Conservation (phyloP, 2,797 vertebrate genomes). For the Lutra lutra region DNA sequence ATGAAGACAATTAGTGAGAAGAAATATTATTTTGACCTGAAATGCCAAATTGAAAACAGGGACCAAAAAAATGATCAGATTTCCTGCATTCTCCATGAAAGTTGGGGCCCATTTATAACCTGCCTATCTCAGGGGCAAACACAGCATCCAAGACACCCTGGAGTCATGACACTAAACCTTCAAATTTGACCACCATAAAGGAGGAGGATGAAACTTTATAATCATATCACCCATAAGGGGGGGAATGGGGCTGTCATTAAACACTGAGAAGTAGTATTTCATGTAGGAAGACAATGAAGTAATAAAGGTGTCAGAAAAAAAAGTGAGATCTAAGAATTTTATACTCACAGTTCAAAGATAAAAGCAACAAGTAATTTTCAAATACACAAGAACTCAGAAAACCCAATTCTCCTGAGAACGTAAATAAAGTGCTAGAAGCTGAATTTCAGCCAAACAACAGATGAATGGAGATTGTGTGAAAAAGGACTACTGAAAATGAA, state of each 20-base stretch:
- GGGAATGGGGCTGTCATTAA: not conserved
- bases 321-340: not conserved
- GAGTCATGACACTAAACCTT: not conserved
- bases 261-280: not conserved
- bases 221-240: not conserved
- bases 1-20: not conserved
- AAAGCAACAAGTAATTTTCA: slow-evolving; percentile 20
- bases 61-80: not conserved
- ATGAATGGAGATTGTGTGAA: not conserved
- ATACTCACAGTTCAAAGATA: slow-evolving; percentile 1
- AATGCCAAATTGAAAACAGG: not conserved
- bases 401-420: not conserved
- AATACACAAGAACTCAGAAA: not conserved
- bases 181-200: not conserved
- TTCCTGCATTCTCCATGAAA: not conserved
- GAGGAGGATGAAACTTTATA: not conserved
- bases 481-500: slow-evolving; percentile 15
- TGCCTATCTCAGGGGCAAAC: not conserved
- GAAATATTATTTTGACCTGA: not conserved
- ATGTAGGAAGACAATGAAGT: not conserved
- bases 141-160: not conserved
- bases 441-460: not conserved
- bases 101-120: not conserved
- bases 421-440: not conserved
- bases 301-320: not conserved